Base-by-base conservation (phyloP, 2,888 invertebrate species). In the Dynastes tityus region DNA sequence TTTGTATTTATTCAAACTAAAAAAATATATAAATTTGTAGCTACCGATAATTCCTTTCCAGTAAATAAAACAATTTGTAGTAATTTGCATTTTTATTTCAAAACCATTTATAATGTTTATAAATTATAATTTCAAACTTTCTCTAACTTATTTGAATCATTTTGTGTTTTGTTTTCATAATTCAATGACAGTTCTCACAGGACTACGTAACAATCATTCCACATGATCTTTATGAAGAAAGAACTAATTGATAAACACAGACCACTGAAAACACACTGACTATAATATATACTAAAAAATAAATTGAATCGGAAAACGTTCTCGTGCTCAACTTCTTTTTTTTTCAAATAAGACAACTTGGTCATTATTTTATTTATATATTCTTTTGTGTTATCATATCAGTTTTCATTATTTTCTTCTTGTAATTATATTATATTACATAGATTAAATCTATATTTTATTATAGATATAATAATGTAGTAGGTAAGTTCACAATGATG, bases 21-120 rank as follows among this genome's bases (percentile, higher is more conserved):
- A 16, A 16, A 16, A 16, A 16, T 16, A 16, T 27, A 22, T 22
- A 55, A 55, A 55, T 55, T 22, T 55, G 22, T 55, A 16, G 22
- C n/a, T 32, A 8, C 27, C 29, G 32, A 0, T n/a, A 11, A 61
- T 16, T 32, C 2, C 1, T 63, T 11, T 63, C 32, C 37, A n/a
- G 9, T 40, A 61, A 73, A 73, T n/a, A 71, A 73, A 73, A 73
- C 55, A 11, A 58, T 58, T 9, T 37, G 16, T 58, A 40, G 37
- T 73, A 40, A 58, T 73, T 73, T 73, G 58, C 55, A 73, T 81
- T 55, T 82, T 83, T 81, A 82, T 83, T 83, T 80, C 80, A 83
- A 83, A 83, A 83, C 83, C 82, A 82, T 82, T 81, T 80, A 83
- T 82, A 81, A 81, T 79, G 76, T 80, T 81, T 68, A 80, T 82